A percentile compares a stretch with the other conserved stretches of the same genome.
phyloP scores from a whole-genome alignment of 2,113 vertebrate genomes.

The Crotalus helleri region DNA sequence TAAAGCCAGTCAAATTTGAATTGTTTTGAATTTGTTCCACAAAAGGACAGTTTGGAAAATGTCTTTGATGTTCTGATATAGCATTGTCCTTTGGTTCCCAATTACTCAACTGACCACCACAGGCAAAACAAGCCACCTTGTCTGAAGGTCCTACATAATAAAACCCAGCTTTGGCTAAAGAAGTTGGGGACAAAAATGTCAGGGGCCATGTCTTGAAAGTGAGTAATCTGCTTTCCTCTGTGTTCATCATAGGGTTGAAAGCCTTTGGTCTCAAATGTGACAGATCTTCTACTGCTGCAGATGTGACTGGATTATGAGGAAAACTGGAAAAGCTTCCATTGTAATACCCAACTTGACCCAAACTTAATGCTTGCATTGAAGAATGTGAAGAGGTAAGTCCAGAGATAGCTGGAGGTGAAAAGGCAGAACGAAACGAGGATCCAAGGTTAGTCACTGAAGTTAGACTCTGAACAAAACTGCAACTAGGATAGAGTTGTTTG shows the following conservation, averaged over 20 bases:
- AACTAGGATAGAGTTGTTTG: slow-evolving; percentile 82
- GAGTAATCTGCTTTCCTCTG: slow-evolving; percentile 85
- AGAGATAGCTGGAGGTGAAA: slow-evolving; percentile 65
- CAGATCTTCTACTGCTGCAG: slow-evolving; percentile 76
- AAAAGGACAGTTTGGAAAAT: slow-evolving; percentile 91
- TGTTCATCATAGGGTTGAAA: slow-evolving; percentile 79
- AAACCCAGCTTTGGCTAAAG: slow-evolving; percentile 93
- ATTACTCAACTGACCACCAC: slow-evolving; percentile 89
- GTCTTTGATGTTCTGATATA: slow-evolving; percentile 86
- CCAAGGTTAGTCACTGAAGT: slow-evolving; percentile 71
- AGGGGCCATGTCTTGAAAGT: slow-evolving; percentile 84
- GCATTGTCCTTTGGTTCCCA: slow-evolving; percentile 97
- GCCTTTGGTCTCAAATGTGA: slow-evolving; percentile 72
- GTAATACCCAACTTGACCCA: slow-evolving; percentile 78
- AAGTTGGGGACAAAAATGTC: slow-evolving; percentile 79
- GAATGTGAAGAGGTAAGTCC: slow-evolving; percentile 56
- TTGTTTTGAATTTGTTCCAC: slow-evolving; percentile 71
- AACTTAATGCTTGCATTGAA: slow-evolving; percentile 56
- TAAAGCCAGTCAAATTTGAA: slow-evolving; percentile 81
- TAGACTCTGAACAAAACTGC: slow-evolving; percentile 84
- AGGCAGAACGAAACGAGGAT: slow-evolving; percentile 75
- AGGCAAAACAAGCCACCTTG: slow-evolving; percentile 90
- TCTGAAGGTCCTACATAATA: slow-evolving; percentile 90
- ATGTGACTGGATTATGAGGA: slow-evolving; percentile 74
- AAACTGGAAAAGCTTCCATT: slow-evolving; percentile 79